Evolutionary conservation across 2,888 invertebrate genomes (phyloP).

Genomic region (Drosophila subquinaria): DNA sequence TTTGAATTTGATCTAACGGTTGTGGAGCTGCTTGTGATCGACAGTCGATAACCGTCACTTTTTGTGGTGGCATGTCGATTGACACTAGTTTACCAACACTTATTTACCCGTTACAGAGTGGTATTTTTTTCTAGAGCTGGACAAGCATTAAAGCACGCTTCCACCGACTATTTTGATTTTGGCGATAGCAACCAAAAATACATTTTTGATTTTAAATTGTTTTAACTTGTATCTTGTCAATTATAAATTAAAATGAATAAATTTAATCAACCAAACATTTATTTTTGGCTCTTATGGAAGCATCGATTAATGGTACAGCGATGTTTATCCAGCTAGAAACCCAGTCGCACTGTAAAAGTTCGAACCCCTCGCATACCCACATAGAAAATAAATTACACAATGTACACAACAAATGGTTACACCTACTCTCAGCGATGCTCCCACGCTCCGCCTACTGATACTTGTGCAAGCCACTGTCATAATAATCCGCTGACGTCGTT

Average conservation of each 20-base stretch:
- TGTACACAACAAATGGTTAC: constrained; percentile 66
- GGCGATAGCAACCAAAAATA: too few species aligned
- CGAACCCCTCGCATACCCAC: constrained; percentile 18
- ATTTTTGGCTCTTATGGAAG: too few species aligned
- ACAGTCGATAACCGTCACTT: constrained; percentile 10
- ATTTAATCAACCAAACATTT: background rate
- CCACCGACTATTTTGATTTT: too few species aligned
- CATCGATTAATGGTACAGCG: too few species aligned
- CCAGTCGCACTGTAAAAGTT: background rate
- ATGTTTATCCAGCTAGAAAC: background rate
- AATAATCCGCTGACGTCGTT: constrained; percentile 61
- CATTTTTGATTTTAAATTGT: background rate
- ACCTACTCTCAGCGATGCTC: constrained; percentile 54
- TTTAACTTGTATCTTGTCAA: background rate
- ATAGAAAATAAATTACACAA: constrained; percentile 74
- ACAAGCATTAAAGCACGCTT: too few species aligned
- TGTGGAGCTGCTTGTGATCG: constrained; percentile 9
- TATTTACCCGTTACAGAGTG: constrained; percentile 12
- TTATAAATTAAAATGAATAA: background rate
- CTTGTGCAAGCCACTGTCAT: constrained; percentile 71
- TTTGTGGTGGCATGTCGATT: constrained; percentile 35
- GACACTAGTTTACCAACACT: constrained; percentile 17
- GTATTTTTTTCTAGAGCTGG: background rate
- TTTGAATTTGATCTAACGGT: constrained; percentile 6
- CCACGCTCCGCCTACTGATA: constrained; percentile 66